Base-by-base conservation (phyloP, 2,888 invertebrate genomes). In the Microctonus brassicae region DNA sequence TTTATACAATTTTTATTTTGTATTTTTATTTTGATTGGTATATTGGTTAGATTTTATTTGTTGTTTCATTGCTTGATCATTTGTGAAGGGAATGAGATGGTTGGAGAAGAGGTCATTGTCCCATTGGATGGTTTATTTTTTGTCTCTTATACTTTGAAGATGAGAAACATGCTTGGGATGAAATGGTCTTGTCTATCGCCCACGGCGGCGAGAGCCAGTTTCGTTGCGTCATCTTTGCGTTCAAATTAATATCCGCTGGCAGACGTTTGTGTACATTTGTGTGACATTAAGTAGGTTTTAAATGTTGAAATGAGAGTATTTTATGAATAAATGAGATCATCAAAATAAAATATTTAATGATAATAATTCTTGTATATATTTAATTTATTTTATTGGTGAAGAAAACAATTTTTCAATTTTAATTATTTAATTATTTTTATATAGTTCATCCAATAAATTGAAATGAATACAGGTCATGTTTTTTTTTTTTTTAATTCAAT, bases 191-290 rank as follows among this genome's bases (percentile, higher is more conserved):
- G 60, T 69, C 65, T 53, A 65, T 65, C 65, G 75, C 73, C 75
- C 70, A 63, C 57, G 69, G 70, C 70, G 70, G 64, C 53, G 72
- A 72, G 72, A 75, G 68, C 73, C 33, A 17, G 17, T 58, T 72
- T 70, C 64, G 69, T 76, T 76, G 70, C 76, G 75, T 75, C 76
- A 75, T 75, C 76, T 69, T 75, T 71, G 17, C 47, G 75, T 75
- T 75, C 75, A 72, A 72, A 70, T 75, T 70, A 75, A 75, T 76
- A 73, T 75, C 72, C 73, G 70, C 71, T 73, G 68, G 62, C 70
- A 60, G 66, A 69, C 68, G 63, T 64, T 58, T 69, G 67, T 69
- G 67, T 72, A 72, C 58, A 70, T 39, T 33, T 33, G 34, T 42
- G 61, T 62, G 47, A 20, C 24, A 65, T 36, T 55, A n/a, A 36